phyloP scores from a whole-genome alignment of 2,113 vertebrate species.

The Acinonyx jubatus region DNA sequence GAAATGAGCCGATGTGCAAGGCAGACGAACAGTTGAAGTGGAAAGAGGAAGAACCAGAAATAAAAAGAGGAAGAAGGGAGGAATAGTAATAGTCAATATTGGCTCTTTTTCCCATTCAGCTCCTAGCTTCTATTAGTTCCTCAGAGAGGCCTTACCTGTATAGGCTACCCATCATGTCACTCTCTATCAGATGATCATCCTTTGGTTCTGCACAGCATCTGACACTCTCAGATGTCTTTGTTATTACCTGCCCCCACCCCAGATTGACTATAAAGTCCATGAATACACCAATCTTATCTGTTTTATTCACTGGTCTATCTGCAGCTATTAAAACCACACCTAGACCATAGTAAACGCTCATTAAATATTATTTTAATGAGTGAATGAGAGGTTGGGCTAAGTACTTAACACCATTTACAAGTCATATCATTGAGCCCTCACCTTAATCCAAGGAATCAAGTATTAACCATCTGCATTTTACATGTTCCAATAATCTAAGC shows the following conservation, averaged over 20 bases:
- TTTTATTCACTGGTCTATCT: neutral
- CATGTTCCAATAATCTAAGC: neutral
- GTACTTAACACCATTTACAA: neutral
- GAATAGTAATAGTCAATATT: neutral
- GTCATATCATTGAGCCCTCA: neutral
- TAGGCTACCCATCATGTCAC: neutral
- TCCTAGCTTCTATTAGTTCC: neutral
- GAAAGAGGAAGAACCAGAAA: neutral
- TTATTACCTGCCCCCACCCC: neutral
- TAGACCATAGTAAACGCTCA: neutral
- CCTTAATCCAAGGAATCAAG: neutral
- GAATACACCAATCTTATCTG: neutral
- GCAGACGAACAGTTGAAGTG: neutral
- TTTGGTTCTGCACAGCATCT: neutral
- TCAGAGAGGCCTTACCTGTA: neutral
- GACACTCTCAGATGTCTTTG: neutral
- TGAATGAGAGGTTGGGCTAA: neutral
- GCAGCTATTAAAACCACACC: neutral
- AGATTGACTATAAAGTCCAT: neutral
- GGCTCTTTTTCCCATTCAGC: neutral
- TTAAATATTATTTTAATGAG: conserved; percentile 7
- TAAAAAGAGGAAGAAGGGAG: neutral
- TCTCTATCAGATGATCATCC: neutral
- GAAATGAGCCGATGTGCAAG: neutral
- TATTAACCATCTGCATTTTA: neutral